A percentile compares a stretch with the other conserved stretches of the same genome.
phyloP scores from a whole-genome alignment of 1,140 invertebrate species.

The Anthonomus grandis region DNA sequence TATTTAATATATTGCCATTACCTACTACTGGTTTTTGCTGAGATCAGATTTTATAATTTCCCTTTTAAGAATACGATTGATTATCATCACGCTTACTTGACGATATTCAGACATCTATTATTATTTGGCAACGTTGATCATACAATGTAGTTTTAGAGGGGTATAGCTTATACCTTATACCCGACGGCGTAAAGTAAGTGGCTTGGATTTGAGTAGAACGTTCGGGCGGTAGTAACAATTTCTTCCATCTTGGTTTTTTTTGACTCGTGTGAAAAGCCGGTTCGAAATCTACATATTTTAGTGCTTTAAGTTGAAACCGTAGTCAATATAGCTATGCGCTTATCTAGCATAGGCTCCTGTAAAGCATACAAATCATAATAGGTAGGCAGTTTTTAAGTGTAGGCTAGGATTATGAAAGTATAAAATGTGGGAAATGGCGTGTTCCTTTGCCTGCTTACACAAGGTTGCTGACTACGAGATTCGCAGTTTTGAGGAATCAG shows the following conservation, averaged over 20 bases:
- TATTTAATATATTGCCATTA: too few relatives aligned
- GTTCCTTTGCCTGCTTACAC: conserved; percentile 45
- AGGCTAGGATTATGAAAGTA: conserved; percentile 42
- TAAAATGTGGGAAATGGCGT: conserved; percentile 46
- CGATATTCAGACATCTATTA: background rate
- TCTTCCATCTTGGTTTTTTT: conserved; percentile 50
- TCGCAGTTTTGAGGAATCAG: conserved; percentile 43
- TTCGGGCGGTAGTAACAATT: conserved; percentile 50
- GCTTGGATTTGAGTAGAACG: conserved; percentile 46
- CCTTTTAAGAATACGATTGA: too few relatives aligned
- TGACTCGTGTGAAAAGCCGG: conserved; percentile 48
- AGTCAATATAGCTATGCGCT: conserved; percentile 37
- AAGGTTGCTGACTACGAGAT: conserved; percentile 44
- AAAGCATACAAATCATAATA: conserved; percentile 45
- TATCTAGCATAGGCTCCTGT: conserved; percentile 30
- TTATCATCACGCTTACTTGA: too few relatives aligned
- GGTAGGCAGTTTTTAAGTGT: conserved; percentile 49
- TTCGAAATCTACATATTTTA: conserved; percentile 36
- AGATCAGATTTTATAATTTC: too few relatives aligned
- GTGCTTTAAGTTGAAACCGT: conserved; percentile 17
- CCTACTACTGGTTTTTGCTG: too few relatives aligned
- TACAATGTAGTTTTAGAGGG: conserved; percentile 53
- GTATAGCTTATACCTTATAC: conserved; percentile 49
- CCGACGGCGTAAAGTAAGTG: conserved; percentile 43
- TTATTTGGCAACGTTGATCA: conserved; percentile 11